phyloP scores from a whole-genome alignment of 2,113 vertebrate species.

The Sinocyclocheilus grahami region DNA sequence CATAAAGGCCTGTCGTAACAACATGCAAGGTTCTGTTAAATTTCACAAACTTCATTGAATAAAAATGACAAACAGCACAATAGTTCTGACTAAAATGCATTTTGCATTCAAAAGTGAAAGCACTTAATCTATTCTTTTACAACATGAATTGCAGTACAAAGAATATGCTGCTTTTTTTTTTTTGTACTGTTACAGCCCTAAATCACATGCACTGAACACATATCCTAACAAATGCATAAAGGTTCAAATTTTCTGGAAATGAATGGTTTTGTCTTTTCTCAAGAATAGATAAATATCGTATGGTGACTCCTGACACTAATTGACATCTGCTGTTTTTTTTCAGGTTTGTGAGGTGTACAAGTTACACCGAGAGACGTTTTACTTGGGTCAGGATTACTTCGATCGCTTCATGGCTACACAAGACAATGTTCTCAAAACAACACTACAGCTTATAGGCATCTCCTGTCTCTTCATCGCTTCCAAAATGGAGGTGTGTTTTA shows the following conservation, averaged over 20 bases:
- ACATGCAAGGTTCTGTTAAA: no score
- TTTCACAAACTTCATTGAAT: no score
- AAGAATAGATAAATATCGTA: not conserved
- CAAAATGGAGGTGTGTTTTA: conserved; percentile 86
- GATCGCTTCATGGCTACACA: conserved; percentile 97
- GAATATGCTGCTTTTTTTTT: no score
- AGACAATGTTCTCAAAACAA: conserved; percentile 86
- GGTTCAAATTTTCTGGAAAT: not conserved
- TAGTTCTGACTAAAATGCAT: not conserved
- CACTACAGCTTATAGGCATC: conserved; percentile 94
- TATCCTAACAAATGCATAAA: no score
- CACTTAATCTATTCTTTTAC: no score
- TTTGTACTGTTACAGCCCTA: no score
- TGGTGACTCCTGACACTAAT: not conserved
- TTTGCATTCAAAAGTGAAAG: no score
- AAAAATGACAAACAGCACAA: not conserved
- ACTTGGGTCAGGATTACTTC: conserved; percentile 95
- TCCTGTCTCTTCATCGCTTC: conserved; percentile 93
- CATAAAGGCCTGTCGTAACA: no score
- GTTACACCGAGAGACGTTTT: conserved; percentile 93
- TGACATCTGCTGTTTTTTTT: not conserved
- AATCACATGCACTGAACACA: no score
- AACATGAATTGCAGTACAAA: no score
- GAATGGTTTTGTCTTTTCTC: not conserved
- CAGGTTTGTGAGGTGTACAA: conserved; percentile 95